A percentile compares a stretch with the other conserved stretches of the same genome.
Evolutionary conservation across 2,888 invertebrate genomes (phyloP).

Genomic region (Liodrosophila aerea): DNA sequence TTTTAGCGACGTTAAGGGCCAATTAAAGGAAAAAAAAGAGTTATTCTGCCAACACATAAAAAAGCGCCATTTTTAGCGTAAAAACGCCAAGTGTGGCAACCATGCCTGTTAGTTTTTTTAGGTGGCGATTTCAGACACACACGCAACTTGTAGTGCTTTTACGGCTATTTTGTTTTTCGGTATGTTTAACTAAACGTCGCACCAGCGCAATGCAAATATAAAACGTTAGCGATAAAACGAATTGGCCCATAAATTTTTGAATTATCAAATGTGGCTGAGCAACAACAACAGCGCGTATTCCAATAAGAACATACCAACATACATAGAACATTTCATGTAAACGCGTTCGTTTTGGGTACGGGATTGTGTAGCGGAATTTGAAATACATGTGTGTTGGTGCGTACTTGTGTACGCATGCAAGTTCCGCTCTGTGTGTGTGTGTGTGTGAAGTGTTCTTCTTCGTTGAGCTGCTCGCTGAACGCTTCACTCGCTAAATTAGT

Average conservation of each 20-base stretch:
- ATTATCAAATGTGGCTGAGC: slow-evolving; percentile 15
- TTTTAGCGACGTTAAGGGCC: too few relatives aligned
- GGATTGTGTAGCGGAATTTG: slow-evolving; percentile 62
- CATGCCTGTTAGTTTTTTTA: slow-evolving; percentile 62
- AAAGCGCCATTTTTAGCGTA: too few relatives aligned
- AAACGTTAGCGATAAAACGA: too few relatives aligned
- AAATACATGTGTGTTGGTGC: slow-evolving; percentile 33
- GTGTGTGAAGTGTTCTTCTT: slow-evolving; percentile 65
- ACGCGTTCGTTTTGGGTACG: slow-evolving; percentile 53
- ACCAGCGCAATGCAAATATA: slow-evolving; percentile 20
- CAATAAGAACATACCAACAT: slow-evolving; percentile 47
- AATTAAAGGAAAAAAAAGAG: too few relatives aligned
- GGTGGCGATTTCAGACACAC: slow-evolving; percentile 68
- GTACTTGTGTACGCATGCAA: slow-evolving; percentile 14
- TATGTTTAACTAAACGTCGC: slow-evolving; percentile 44
- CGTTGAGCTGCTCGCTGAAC: slow-evolving; percentile 50
- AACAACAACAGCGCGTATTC: slow-evolving; percentile 15
- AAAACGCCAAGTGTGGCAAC: slow-evolving; percentile 31
- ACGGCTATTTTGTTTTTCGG: slow-evolving; percentile 76
- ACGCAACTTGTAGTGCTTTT: slow-evolving; percentile 69
- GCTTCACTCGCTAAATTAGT: slow-evolving; percentile 70
- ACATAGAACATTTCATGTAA: slow-evolving; percentile 44
- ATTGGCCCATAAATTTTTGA: slow-evolving; percentile 1
- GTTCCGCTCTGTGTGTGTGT: slow-evolving; percentile 14
- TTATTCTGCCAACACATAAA: too few relatives aligned